phyloP scores from a whole-genome alignment of 2,797 vertebrate genomes.

The Syncerus caffer region DNA sequence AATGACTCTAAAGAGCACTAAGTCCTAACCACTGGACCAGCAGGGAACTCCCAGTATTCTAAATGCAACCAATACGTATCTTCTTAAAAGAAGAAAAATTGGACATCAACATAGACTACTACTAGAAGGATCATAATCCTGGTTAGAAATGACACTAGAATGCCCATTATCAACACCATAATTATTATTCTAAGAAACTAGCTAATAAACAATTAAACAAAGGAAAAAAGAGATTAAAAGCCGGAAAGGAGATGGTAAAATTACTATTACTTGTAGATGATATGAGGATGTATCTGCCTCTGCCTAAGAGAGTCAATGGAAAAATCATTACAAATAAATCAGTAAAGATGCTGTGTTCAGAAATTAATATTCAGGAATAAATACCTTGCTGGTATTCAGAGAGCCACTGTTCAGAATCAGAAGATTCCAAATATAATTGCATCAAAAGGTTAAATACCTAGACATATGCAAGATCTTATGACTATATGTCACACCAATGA shows the following conservation, averaged over 20 bases:
- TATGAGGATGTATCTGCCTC: not conserved
- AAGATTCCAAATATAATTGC: not conserved
- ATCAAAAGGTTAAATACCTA: slow-evolving; percentile 20
- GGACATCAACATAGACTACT: not conserved
- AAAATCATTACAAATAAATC: not conserved
- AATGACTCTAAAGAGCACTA: not conserved
- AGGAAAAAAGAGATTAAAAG: not conserved
- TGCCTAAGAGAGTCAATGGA: slow-evolving; percentile 24
- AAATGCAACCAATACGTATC: not conserved
- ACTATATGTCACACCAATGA: not conserved
- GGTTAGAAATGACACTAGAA: not conserved
- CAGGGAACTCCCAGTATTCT: not conserved
- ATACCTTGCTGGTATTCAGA: not conserved
- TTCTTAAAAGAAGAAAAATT: slow-evolving; percentile 16
- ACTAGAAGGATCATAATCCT: not conserved
- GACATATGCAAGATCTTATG: not conserved
- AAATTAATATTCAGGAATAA: slow-evolving; percentile 21
- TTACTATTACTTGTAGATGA: slow-evolving; percentile 10
- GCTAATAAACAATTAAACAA: not conserved
- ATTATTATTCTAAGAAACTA: slow-evolving; percentile 5
- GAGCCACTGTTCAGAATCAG: not conserved
- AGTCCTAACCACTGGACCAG: not conserved
- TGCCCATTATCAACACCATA: not conserved
- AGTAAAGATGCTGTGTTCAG: not conserved
- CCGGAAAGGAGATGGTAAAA: not conserved